Evolutionary conservation across 2,113 vertebrate genomes (phyloP).

Genomic region (Myiozetetes cayanensis): DNA sequence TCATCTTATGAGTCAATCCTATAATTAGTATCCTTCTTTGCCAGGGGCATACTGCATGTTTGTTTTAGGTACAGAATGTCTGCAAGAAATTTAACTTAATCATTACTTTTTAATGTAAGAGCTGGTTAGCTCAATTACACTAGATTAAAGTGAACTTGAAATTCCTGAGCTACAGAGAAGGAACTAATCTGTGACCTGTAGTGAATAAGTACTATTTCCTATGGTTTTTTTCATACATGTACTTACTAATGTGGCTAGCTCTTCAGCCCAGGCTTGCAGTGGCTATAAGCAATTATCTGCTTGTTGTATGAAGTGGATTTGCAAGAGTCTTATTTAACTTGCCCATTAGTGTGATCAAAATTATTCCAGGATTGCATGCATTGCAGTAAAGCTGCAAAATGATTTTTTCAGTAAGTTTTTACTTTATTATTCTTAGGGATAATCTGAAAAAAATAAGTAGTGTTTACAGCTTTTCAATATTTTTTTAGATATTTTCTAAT

Average conservation of each 20-base stretch:
- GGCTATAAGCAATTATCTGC: background rate
- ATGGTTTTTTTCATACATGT: background rate
- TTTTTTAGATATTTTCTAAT: background rate
- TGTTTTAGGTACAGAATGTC: slow-evolving; percentile 70
- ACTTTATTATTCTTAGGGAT: background rate
- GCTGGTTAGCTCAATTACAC: slow-evolving; percentile 63
- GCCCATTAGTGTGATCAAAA: background rate
- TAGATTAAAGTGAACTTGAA: slow-evolving; percentile 69
- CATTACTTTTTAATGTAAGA: slow-evolving; percentile 71
- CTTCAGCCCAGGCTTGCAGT: background rate
- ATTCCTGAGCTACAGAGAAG: slow-evolving; percentile 58
- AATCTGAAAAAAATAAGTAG: background rate
- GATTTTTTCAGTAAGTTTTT: background rate
- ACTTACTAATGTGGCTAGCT: slow-evolving; percentile 19
- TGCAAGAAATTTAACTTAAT: slow-evolving; percentile 73
- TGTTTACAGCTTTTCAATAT: background rate
- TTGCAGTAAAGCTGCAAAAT: background rate
- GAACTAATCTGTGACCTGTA: slow-evolving; percentile 52
- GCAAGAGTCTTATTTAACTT: background rate
- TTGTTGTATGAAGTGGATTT: background rate
- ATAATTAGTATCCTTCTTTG: slow-evolving; percentile 72
- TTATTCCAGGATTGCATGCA: background rate
- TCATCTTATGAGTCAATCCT: slow-evolving; percentile 72
- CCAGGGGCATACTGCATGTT: slow-evolving; percentile 65
- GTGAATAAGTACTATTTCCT: slow-evolving; percentile 31